Conservation (phyloP, 64 coral and sea anemone species). For the Actinia tenebrosa region DNA sequence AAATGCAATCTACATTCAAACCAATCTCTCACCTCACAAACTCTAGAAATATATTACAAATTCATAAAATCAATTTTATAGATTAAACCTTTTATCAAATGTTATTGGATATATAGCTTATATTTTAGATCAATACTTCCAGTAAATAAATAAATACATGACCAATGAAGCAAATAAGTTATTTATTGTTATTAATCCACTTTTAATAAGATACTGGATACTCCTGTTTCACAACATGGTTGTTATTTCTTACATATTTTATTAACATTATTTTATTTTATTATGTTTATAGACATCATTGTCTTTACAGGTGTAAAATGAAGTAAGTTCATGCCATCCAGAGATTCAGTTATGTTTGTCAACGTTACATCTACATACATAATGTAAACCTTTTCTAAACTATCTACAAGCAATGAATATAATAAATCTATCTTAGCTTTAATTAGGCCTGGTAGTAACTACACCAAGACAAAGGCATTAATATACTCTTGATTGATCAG, state of each 20-base stretch:
- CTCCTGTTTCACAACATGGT: background rate
- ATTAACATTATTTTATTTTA: background rate
- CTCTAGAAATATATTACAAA: background rate
- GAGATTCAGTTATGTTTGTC: no score
- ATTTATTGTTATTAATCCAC: background rate
- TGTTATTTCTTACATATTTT: background rate
- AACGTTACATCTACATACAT: background rate
- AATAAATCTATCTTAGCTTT: no score
- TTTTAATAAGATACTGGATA: background rate
- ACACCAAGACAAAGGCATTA: no score
- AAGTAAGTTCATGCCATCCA: no score
- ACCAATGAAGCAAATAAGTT: background rate
- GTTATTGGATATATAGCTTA: background rate
- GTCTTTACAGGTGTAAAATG: background rate
- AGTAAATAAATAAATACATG: background rate
- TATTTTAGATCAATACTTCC: background rate
- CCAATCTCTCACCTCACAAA: no score
- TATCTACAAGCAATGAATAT: background rate
- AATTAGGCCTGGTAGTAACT: no score
- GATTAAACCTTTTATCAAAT: background rate
- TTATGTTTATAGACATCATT: constrained; percentile 1
- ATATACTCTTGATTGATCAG: background rate
- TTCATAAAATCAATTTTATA: background rate
- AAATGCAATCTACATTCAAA: no score
- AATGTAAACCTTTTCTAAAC: background rate